Evolutionary conservation across 2,888 invertebrate genomes (phyloP), one percentile per base, ranked within the genome.

Genomic region (Adelphocoris suturalis): DNA sequence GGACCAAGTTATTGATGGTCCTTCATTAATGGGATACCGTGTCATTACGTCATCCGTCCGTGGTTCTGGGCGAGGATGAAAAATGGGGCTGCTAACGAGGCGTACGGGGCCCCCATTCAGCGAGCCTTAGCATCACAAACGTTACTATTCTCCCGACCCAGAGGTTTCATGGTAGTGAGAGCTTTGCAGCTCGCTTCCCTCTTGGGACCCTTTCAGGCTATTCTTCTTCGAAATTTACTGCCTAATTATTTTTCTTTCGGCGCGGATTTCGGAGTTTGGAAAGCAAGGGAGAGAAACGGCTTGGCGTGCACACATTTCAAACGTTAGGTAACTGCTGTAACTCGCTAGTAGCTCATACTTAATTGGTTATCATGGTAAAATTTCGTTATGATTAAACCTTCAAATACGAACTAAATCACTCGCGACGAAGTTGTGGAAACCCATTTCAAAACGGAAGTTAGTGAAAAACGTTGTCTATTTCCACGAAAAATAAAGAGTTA

Each of bases 21-120:
- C 82, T 89, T 61, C 89, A 89, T 89, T 89, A 89, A 89, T 89
- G 89, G 81, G 55, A 89, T 89, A 52, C 89, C 89, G 82, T 89
- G 89, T 89, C 89, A 89, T 89, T 89, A 89, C 89, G 82, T 89
- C 89, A 89, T 82, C 82, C 89, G 81, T 84, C 81, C 80, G 61
- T 48, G 27, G 52, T n/a, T 19, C 19, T 28, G 4, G n/a, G 27
- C 47, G 80, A 82, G 76, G 89, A 89, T 89, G 89, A 89, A 89
- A 89, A 89, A 89, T 89, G 89, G 82, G 61, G 27, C 82, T 68
- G 27, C 82, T 89, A 89, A 89, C 89, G 89, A 89, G 89, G 82
- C 68, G 61, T 81, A 80, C 78, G 88, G 55, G 76, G 78, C 78
- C 80, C n/a, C 55, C 88, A 88, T 88, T 88, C 88, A 88, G 19